Base-by-base conservation (phyloP, 2,113 vertebrate species). In the Ochotona princeps region DNA sequence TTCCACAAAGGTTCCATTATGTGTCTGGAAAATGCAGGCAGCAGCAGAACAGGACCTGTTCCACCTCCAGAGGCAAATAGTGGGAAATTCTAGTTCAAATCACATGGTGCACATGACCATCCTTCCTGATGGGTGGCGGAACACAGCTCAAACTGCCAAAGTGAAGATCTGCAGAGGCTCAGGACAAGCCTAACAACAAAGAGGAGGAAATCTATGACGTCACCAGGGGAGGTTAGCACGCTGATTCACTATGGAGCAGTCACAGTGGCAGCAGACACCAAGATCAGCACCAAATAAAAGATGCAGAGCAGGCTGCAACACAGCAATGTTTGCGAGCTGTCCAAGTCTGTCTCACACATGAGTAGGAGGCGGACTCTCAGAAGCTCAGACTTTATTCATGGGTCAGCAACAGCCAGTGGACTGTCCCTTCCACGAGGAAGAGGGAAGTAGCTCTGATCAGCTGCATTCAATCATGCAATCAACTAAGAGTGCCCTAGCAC, bases 21-120 rank as follows among this genome's bases (percentile, higher is more conserved):
- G 25, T 69, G 54, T 84, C 26, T 67, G 23, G 20, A 73, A 54
- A 65, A 81, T 54, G 10, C 7, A 4, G 4, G 69, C 63, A 13
- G 30, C 6, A 17, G 17, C 70, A 54, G 5, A 65, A 28, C 28
- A 35, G 15, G 78, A 44, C 0, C 20, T 1, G 10, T 26, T 11
- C 38, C 17, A 51, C 25, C 10, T 47, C 28, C 65, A 8, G 28
- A 9, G 51, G 49, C 32, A 82, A 51, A 57, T 0, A 9, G 25
- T 1, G 2, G 5, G 28, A 28, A 84, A 44, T 35, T 78, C 83
- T 26, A 49, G 3, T 38, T 70, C 38, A 74, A 4, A 73, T 17
- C 20, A 30, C 51, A 75, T 0, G 0, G 12, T n/a, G 61, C 21
- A 51, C 30, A 23, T 2, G 25, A 30, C 2, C 2, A 21, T 44